Conservation (phyloP, 1,140 invertebrate species). For the Centruroides sculpturatus region DNA sequence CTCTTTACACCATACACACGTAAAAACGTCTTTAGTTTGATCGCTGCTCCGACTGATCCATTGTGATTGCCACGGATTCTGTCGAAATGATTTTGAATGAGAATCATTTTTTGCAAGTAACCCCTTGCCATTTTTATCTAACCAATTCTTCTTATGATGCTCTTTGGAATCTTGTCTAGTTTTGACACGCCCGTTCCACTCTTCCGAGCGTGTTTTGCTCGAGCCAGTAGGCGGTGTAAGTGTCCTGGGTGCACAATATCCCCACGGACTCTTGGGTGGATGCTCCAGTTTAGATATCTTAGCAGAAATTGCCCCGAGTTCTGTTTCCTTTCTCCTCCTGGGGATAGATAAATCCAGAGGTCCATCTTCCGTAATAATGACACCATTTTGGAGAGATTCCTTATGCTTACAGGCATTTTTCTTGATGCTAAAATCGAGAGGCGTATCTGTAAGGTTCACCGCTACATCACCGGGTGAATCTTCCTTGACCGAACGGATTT, state of each 20-base stretch:
- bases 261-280: conserved; percentile 11
- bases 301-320: conserved; percentile 1
- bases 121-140: conserved; percentile 21
- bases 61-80: conserved; percentile 71
- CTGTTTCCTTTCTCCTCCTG: conserved; percentile 39
- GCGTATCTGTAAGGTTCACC: background rate
- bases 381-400: conserved; percentile 40
- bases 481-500: too few species aligned
- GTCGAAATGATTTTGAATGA: conserved; percentile 24
- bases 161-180: background rate
- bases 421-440: conserved; percentile 61
- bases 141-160: conserved; percentile 4
- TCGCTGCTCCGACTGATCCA: conserved; percentile 88
- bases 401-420: conserved; percentile 28
- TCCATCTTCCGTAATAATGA: conserved; percentile 41
- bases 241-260: conserved; percentile 21
- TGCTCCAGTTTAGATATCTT: conserved; percentile 45
- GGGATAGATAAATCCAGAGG: conserved; percentile 63
- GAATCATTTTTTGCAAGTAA: conserved; percentile 1
- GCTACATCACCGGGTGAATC: too few species aligned
- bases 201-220: background rate
- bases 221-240: conserved; percentile 22
- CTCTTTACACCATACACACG: conserved; percentile 91
- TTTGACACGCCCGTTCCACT: conserved; percentile 10
- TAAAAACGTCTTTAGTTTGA: conserved; percentile 81